Evolutionary conservation across 2,797 vertebrate species (phyloP), one percentile per base, ranked within the genome.

Genomic region (Phoebastria nigripes): DNA sequence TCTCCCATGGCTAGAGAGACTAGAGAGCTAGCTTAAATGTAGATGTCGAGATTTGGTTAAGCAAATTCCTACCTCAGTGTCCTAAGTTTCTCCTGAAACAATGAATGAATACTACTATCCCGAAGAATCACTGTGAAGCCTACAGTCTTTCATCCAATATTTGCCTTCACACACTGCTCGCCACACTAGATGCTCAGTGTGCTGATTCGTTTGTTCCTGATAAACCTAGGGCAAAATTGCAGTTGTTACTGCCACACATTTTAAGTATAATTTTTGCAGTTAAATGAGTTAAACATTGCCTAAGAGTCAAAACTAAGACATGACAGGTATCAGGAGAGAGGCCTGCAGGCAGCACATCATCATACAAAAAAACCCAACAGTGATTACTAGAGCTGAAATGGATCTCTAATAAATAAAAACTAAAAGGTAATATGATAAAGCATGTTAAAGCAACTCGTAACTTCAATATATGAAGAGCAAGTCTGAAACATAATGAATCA

Each of bases 401-500:
- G 16, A 72, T 90, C 89, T 92, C 51, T 93, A 89, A 82, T 70
- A 79, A 93, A 87, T 89, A 78, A 87, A 96, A 83, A 2, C 8
- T 47, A 77, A 83, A 91, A 88, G 20, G 3, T 39, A 61, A 39
- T 49, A 63, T 56, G 59, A 55, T 22, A 66, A 83, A 89, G 73
- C 26, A 3, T 87, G 33, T 80, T 90, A 89, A 89, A 87, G 7
- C 25, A 90, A 65, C 47, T 18, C 79, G 26, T 67, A 89, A 63
- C 61, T 85, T 91, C 55, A 28, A 85, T 67, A 72, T 61, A 89
- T 4, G 0, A 72, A 80, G 28, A 76, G 17, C 4, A 77, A 71
- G 11, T 28, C n/a, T 74, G 44, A 78, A 94, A 87, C 14, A 25
- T 51, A 92, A 70, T 35, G 44, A 87, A 62, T 82, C 25, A 82